These are phyloP conservation scores for Graphium colonna DNA, from an alignment of 2,888 invertebrate genomes.

Conservation along the genomic window DNA sequence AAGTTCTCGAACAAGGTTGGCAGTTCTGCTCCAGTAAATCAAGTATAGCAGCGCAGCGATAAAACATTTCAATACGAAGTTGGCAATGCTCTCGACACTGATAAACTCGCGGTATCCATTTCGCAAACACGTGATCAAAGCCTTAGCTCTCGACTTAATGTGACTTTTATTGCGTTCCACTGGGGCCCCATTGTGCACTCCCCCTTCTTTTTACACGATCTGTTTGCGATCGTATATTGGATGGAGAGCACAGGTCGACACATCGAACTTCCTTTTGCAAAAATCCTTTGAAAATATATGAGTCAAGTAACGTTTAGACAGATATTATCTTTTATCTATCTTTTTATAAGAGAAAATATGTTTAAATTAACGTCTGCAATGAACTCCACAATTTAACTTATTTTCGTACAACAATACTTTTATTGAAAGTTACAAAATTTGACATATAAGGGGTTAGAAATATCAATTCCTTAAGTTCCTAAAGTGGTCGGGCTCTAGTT, in stretches of 20 bases:
- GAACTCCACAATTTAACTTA: too few species aligned
- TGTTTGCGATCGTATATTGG: background rate
- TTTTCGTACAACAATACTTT: too few species aligned
- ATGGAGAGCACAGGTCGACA: background rate
- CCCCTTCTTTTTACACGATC: slow-evolving; percentile 10
- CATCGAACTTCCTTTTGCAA: background rate
- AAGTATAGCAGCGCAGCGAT: background rate
- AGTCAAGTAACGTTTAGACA: background rate
- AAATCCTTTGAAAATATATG: background rate
- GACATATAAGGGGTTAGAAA: too few species aligned
- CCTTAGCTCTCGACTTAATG: slow-evolving; percentile 69
- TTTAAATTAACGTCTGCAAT: too few species aligned
- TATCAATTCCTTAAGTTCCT: too few species aligned
- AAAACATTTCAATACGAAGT: background rate
- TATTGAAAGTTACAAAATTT: too few species aligned
- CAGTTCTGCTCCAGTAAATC: too few species aligned
- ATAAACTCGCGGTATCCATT: slow-evolving; percentile 50
- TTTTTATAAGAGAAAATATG: too few species aligned
- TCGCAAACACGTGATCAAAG: slow-evolving; percentile 39
- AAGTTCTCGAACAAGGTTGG: too few species aligned
- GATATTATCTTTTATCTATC: background rate
- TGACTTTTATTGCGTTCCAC: slow-evolving; percentile 69
- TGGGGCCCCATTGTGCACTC: slow-evolving; percentile 53
- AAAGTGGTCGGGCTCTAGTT: too few species aligned
- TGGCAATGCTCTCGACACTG: slow-evolving; percentile 28